These are phyloP conservation scores for Lithodes maja DNA, from an alignment of 2,888 invertebrate species.

Conservation along the genomic window DNA sequence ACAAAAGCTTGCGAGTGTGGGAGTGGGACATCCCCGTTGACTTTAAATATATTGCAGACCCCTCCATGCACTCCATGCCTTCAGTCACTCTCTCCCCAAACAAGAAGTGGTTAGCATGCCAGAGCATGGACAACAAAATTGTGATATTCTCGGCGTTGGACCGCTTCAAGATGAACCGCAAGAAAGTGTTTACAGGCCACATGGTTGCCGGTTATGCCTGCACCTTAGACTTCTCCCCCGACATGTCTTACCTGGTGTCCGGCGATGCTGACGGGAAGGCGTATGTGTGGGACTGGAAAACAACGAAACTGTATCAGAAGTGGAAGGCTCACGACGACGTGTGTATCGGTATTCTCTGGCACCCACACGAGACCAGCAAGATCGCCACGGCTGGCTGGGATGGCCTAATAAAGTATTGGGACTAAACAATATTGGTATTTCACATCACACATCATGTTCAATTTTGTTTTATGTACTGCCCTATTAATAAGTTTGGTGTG, in stretches of 20 bases:
- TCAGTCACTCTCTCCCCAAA: conserved; percentile 96
- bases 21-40: conserved; percentile 99
- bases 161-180: conserved; percentile 97
- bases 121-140: conserved; percentile 99
- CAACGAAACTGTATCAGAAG: conserved; percentile 97
- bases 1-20: conserved; percentile 99
- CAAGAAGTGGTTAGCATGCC: conserved; percentile 99
- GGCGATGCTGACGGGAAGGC: conserved; percentile 99
- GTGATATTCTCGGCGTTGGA: conserved; percentile 98
- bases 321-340: conserved; percentile 99
- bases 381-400: conserved; percentile 99
- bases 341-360: conserved; percentile 96
- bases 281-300: conserved; percentile 99
- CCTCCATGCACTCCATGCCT: conserved; percentile 99
- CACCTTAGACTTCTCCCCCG: conserved; percentile 96
- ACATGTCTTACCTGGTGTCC: conserved; percentile 98
- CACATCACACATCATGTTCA: background rate
- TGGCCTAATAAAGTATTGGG: conserved; percentile 98
- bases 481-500: too few relatives aligned
- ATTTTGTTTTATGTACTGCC: too few relatives aligned
- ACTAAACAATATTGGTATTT: conserved; percentile 78
- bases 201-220: conserved; percentile 99
- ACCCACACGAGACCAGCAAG: conserved; percentile 98
- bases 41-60: conserved; percentile 99
- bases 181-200: conserved; percentile 98